A percentile compares a stretch with the other conserved stretches of the same genome.
These are phyloP conservation scores for Parnassius glacialis DNA, from an alignment of 2,888 invertebrate genomes.

Conservation along the genomic window DNA sequence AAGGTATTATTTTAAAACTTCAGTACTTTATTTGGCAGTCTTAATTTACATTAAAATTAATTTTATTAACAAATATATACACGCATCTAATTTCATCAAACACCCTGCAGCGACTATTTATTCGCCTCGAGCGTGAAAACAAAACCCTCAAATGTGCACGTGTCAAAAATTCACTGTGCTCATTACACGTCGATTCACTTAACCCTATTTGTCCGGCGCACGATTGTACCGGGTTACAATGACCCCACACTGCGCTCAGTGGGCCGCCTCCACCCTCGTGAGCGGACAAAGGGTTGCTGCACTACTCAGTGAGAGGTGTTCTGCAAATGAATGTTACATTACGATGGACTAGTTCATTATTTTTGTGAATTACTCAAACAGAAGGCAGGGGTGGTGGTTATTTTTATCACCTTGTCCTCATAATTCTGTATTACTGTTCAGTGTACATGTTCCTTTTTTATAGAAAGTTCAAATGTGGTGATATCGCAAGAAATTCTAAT, in stretches of 20 bases:
- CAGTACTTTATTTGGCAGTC: too few species aligned
- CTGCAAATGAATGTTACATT: constrained; percentile 32
- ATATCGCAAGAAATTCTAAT: too few species aligned
- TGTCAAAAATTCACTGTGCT: constrained; percentile 53
- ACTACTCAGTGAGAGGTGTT: constrained; percentile 19
- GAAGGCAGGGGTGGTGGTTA: neutral
- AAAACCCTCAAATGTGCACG: constrained; percentile 41
- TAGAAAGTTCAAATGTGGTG: too few species aligned
- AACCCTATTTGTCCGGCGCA: constrained; percentile 38
- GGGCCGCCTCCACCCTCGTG: constrained; percentile 53
- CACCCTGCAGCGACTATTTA: constrained; percentile 29
- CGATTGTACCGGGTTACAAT: constrained; percentile 32
- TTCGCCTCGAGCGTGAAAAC: constrained; percentile 37
- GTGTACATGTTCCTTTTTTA: too few species aligned
- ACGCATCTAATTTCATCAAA: constrained; percentile 14
- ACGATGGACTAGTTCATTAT: constrained; percentile 12
- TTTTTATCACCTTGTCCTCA: neutral
- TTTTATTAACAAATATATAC: neutral
- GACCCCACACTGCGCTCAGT: constrained; percentile 55
- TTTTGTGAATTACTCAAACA: neutral
- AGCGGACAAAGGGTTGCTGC: constrained; percentile 41
- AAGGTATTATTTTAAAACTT: too few species aligned
- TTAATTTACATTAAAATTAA: constrained; percentile 6
- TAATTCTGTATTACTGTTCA: too few species aligned
- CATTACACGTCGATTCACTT: constrained; percentile 64